Evolutionary conservation across 1,140 invertebrate genomes (phyloP).

Genomic region (Centruroides vittatus): DNA sequence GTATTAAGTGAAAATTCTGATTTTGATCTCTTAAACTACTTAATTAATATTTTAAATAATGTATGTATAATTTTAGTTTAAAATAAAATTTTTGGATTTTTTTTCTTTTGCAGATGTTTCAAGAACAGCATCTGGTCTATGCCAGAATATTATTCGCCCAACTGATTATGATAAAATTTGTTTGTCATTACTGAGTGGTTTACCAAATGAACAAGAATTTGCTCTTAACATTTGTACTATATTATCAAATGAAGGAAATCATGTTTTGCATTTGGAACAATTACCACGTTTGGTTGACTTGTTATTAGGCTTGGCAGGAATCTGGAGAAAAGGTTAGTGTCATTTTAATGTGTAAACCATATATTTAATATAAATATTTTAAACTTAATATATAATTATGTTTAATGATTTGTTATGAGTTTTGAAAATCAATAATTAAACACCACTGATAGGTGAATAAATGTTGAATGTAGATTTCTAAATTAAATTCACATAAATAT

Average conservation of each 20-base stretch:
- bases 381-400: no score
- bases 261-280: conserved; percentile 65
- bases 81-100: background rate
- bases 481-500: no score
- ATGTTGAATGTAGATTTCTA: no score
- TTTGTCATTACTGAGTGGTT: conserved; percentile 74
- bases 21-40: background rate
- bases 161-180: conserved; percentile 76
- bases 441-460: no score
- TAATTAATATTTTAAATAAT: no score
- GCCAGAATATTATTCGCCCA: conserved; percentile 51
- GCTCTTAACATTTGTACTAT: conserved; percentile 93
- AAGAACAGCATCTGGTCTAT: conserved; percentile 36
- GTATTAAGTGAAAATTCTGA: no score
- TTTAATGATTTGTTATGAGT: no score
- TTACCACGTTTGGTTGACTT: conserved; percentile 73
- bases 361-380: background rate
- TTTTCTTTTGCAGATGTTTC: conserved; percentile 38
- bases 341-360: background rate
- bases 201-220: conserved; percentile 98
- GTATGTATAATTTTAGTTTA: background rate
- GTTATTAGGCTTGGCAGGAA: conserved; percentile 79
- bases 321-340: conserved; percentile 69
- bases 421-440: no score
- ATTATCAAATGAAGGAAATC: conserved; percentile 71